Base-by-base conservation (phyloP, 2,113 vertebrate species). In the Plecotus auritus region DNA sequence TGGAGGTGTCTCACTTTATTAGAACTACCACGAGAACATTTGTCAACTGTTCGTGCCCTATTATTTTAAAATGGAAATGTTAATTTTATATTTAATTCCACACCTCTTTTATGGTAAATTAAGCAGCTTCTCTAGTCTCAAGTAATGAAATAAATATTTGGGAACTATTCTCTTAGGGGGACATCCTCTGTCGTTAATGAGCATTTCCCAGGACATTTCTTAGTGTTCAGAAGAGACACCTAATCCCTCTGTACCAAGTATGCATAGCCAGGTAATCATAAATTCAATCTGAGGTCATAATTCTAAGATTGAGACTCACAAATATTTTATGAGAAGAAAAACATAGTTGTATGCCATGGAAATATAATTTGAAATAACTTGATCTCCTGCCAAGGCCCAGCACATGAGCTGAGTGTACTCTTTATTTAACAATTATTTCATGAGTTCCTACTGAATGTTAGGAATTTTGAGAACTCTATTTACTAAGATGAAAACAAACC, bases 221-320 rank as follows among this genome's bases (percentile, higher is more conserved):
- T 77, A 1, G 73, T 82, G 47, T 88, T 87, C 64, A n/a, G 17
- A 95, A 22, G 11, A 5, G 40, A 30, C 32, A 23, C 35, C 28
- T 90, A 64, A 45, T 42, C 88, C 59, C 45, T 66, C 37, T 76
- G 12, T 4, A 47, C 49, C 26, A 37, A 13, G 20, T 22, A n/a
- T 7, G 30, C 12, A 85, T 37, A 94, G 76, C 49, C 76, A 97
- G 61, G 85, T 78, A 77, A 91, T 90, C 69, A 66, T 30, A 88
- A 92, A 82, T 90, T 83, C 54, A 83, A 70, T 90, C 30, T 26
- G 67, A 95, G 72, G 30, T 35, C 47, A 64, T 91, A 74, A 85
- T 87, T 80, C 35, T 80, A 81, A 93, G 59, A 76, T 56, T 30
- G 28, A 72, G 35, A 17, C 70, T 91, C 54, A 59, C 37, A 42